Evolutionary conservation across 2,888 invertebrate genomes (phyloP), one percentile per base, ranked within the genome.

Genomic region (Bugulina stolonifera): DNA sequence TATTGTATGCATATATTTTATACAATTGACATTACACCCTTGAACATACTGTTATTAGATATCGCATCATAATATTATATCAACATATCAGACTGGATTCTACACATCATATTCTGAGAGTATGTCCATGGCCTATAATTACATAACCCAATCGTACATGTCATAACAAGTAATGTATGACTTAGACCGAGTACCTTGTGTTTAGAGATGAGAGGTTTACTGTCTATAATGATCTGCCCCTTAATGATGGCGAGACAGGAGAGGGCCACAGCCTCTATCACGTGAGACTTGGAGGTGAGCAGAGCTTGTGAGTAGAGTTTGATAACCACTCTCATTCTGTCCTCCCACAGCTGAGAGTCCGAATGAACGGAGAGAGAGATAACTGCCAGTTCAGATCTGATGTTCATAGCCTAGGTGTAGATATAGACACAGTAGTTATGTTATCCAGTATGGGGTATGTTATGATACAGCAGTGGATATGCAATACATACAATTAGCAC

Each of bases 201-300:
- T 71, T 78, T 77, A 72, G 74, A 76, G 54, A 76, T 77, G 54
- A 77, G 73, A 5, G 77, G 73, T 35, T 78, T 73, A 27, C 82
- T 79, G 1, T 85, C 81, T 5, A 43, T 43, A 76, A 83, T 83
- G 76, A 94, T 92, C 43, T 84, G 77, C 69, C 79, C 79, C 72
- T 83, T 80, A 83, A 97, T 89, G 77, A 97, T 95, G 77, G 94
- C 91, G 75, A 97, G 86, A 83, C 96, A 96, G 0, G 97, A 97
- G 75, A 97, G 87, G 75, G 94, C 92, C 25, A 97, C 91, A 74
- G 93, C 91, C 80, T 94, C 93, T 87, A 93, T 89, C 0, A 96
- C 93, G 71, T 92, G 90, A 0, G 93, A 92, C 76, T 90, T 90
- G 72, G 80, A 79, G 75, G 81, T 77, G 75, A 81, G 81, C 77